Evolutionary conservation across 2,888 invertebrate genomes (phyloP), one percentile per base, ranked within the genome.

Genomic region (Sinohyriopsis cumingii): DNA sequence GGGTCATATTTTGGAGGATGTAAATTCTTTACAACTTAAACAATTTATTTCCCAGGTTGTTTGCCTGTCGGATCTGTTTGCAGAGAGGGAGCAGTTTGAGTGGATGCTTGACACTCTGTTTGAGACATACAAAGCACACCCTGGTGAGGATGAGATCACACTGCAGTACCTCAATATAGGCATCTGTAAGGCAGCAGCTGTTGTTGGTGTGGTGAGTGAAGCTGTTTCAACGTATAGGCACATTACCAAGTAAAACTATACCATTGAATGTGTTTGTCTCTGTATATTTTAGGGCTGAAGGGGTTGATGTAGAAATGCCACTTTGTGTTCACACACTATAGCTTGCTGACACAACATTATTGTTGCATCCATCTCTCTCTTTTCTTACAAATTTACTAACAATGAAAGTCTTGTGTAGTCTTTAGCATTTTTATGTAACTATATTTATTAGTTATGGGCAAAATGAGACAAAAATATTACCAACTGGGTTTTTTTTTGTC

Each of bases 41-140:
- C 12, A 45, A n/a, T 28, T 33, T 53, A 18, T 60, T 68, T 53
- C 77, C 19, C 75, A 89, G 83, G 91, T 94, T 75, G 91, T 95
- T 20, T 92, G 93, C 75, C 92, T 95, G 78, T 94, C 95, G 0
- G 95, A 96, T 89, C 91, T 95, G 70, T 91, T 91, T 80, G 89
- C 88, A 71, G 95, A 95, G 86, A 92, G 93, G 82, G 92, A 93
- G 59, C 95, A 96, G 89, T 95, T 94, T 90, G 93, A 93, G 54
- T 95, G 95, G 94, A 94, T 96, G 93, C 91, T 95, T 82, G 93
- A 94, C 76, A 93, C 93, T 18, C 93, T 94, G 83, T 89, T 94
- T 78, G 93, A 94, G 77, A 92, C 94, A 45, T 86, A 90, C 71
- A 93, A 93, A 83, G 90, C 91, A 71, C 94, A 95, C 86, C 92